Conservation (phyloP, 2,888 invertebrate species). For the Leptinotarsa juncta region DNA sequence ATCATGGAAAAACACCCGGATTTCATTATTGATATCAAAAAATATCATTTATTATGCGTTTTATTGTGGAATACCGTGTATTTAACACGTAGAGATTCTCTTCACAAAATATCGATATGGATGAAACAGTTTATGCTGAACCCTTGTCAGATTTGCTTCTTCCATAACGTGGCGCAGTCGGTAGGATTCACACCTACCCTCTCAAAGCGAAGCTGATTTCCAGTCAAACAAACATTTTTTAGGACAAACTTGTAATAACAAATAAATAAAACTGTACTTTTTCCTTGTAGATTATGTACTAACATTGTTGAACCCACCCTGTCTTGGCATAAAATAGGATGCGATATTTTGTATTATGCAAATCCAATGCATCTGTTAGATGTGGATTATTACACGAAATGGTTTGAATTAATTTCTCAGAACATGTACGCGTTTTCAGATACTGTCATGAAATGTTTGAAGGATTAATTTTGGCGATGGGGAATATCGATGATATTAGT, state of each 20-base stretch:
- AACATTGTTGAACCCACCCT: constrained; percentile 22
- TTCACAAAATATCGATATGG: too few species aligned
- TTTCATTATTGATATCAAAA: too few species aligned
- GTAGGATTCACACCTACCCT: too few species aligned
- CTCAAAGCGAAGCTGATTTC: too few species aligned
- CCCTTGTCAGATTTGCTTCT: too few species aligned
- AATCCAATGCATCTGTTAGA: too few species aligned
- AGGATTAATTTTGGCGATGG: constrained; percentile 3
- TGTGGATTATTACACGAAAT: constrained; percentile 34
- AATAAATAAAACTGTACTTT: constrained; percentile 28
- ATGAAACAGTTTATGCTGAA: too few species aligned
- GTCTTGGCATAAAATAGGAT: constrained; percentile 30
- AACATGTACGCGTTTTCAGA: constrained; percentile 22
- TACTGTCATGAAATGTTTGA: constrained; percentile 13
- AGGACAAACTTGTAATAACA: constrained; percentile 34
- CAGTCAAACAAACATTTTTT: constrained; percentile 24
- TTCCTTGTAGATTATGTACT: constrained; percentile 23
- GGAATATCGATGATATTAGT: constrained; percentile 16
- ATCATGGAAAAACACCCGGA: too few species aligned
- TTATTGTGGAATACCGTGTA: too few species aligned
- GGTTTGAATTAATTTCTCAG: constrained; percentile 24
- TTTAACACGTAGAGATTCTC: too few species aligned
- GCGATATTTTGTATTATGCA: constrained; percentile 30
- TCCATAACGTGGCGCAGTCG: too few species aligned
- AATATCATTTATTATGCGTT: too few species aligned